A percentile compares a stretch with the other conserved stretches of the same genome.
Conservation (phyloP, 1,140 invertebrate species). For the Tenebrio molitor region DNA sequence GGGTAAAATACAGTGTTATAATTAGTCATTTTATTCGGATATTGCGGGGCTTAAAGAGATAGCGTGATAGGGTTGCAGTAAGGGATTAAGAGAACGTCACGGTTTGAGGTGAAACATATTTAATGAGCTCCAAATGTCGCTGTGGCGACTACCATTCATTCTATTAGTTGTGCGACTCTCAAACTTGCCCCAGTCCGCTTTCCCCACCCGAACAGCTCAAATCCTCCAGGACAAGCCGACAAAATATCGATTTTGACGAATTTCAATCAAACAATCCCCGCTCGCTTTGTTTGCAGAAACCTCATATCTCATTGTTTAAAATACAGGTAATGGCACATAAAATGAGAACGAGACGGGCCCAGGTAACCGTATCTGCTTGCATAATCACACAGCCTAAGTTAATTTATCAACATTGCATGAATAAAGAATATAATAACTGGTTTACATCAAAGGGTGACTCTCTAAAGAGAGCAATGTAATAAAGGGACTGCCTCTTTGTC, state of each 20-base stretch:
- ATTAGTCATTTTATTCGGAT: slow-evolving; percentile 28
- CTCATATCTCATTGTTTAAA: slow-evolving; percentile 38
- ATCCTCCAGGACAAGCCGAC: slow-evolving; percentile 39
- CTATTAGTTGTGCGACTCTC: slow-evolving; percentile 25
- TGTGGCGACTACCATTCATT: slow-evolving; percentile 22
- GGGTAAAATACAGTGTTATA: slow-evolving; percentile 34
- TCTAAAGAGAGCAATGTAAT: slow-evolving; percentile 29
- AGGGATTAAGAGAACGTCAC: slow-evolving; percentile 17
- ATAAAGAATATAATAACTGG: slow-evolving; percentile 36
- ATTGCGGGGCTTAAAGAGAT: slow-evolving; percentile 17
- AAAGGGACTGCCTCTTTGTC: slow-evolving; percentile 31
- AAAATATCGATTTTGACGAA: slow-evolving; percentile 38
- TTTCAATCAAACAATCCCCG: slow-evolving; percentile 4
- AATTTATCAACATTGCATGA: slow-evolving; percentile 39
- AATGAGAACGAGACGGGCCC: slow-evolving; percentile 13
- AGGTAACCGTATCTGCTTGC: slow-evolving; percentile 17
- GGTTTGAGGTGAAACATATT: slow-evolving; percentile 39
- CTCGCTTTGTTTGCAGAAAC: slow-evolving; percentile 19
- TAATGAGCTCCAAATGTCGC: slow-evolving; percentile 35
- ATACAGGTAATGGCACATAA: slow-evolving; percentile 33
- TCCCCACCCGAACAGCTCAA: slow-evolving; percentile 2
- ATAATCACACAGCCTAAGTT: slow-evolving; percentile 12
- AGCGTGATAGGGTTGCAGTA: slow-evolving; percentile 18
- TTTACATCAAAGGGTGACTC: slow-evolving; percentile 37
- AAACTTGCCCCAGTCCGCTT: neutral